Conservation (phyloP, 2,888 invertebrate genomes). For the Pasiphila rectangulata region DNA sequence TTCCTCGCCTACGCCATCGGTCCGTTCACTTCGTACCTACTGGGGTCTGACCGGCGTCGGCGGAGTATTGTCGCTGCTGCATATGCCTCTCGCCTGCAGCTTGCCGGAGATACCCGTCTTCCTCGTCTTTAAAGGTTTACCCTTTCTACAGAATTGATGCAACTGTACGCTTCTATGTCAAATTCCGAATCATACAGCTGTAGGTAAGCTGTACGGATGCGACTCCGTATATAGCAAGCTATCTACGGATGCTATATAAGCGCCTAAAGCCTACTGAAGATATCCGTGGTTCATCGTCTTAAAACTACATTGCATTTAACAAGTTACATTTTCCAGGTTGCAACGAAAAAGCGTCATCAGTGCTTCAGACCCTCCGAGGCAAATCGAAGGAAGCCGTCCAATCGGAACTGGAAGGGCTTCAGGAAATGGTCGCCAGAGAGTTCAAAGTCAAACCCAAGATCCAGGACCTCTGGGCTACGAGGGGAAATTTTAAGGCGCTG, state of each 20-base stretch:
- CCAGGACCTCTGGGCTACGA: constrained; percentile 83
- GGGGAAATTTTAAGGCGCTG: constrained; percentile 86
- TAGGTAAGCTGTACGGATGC: too few relatives aligned
- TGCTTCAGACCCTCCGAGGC: constrained; percentile 85
- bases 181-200: too few relatives aligned
- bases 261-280: too few relatives aligned
- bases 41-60: constrained; percentile 84
- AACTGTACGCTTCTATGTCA: too few relatives aligned
- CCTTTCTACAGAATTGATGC: neutral
- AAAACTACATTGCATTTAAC: too few relatives aligned
- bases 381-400: constrained; percentile 80
- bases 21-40: constrained; percentile 86
- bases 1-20: constrained; percentile 87
- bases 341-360: constrained; percentile 81
- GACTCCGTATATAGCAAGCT: too few relatives aligned
- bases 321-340: constrained; percentile 51
- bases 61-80: constrained; percentile 83
- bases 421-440: constrained; percentile 61
- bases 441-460: constrained; percentile 64
- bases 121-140: constrained; percentile 82
- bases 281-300: too few relatives aligned
- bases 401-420: constrained; percentile 78
- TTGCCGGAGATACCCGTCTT: constrained; percentile 92
- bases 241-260: too few relatives aligned
- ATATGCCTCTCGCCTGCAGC: constrained; percentile 82